Conservation (phyloP, 2,797 vertebrate species). For the Sandelia bainsii region DNA sequence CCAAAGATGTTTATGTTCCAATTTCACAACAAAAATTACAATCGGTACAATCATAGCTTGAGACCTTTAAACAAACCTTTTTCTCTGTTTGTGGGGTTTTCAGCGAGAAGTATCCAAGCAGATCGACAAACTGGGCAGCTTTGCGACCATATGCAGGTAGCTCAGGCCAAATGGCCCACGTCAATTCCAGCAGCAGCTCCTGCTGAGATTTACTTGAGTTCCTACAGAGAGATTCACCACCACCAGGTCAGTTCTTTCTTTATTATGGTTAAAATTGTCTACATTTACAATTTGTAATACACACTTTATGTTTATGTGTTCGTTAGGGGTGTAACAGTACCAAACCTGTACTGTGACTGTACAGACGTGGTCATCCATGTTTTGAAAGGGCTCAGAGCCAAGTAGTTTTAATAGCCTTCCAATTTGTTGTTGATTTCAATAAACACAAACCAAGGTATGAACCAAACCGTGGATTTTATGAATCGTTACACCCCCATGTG, state of each 20-base stretch:
- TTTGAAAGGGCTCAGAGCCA: too few species aligned
- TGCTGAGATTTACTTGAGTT: slow-evolving; percentile 98
- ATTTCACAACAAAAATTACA: not conserved
- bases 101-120: slow-evolving; percentile 98
- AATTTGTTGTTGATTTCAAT: too few species aligned
- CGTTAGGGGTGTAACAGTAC: too few species aligned
- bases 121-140: slow-evolving; percentile 98
- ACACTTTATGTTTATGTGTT: too few species aligned
- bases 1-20: not conserved
- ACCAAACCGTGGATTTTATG: too few species aligned
- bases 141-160: slow-evolving; percentile 98
- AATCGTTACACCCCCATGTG: too few species aligned
- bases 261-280: not conserved
- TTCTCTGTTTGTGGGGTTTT: slow-evolving; percentile 99
- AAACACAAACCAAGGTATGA: too few species aligned
- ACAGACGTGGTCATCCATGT: too few species aligned
- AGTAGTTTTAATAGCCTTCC: too few species aligned
- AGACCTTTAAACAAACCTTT: slow-evolving; percentile 84
- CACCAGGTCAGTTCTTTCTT: not conserved
- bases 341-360: too few species aligned
- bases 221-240: slow-evolving; percentile 73
- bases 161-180: slow-evolving; percentile 99
- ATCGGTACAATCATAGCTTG: fast-evolving
- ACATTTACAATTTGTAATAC: not conserved
- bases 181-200: slow-evolving; percentile 94